A percentile compares a stretch with the other conserved stretches of the same genome.
These are phyloP conservation scores for Probaryconus sp. DNA, from an alignment of 1,140 invertebrate species.

Conservation along the genomic window DNA sequence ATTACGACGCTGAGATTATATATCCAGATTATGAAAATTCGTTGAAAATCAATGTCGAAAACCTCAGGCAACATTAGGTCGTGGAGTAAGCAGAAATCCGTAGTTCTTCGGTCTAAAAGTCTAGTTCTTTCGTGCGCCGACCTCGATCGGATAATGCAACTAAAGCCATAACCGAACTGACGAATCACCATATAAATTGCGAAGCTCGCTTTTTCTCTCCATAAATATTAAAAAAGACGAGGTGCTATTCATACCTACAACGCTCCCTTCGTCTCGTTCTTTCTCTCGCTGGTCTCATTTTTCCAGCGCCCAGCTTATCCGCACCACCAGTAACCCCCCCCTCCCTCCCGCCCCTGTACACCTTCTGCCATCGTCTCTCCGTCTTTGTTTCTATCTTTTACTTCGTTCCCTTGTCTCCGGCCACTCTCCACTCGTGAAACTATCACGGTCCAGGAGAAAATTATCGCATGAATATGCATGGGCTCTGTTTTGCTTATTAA, in stretches of 20 bases:
- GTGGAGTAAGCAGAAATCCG: neutral
- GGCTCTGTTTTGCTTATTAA: constrained; percentile 68
- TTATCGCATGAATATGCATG: constrained; percentile 69
- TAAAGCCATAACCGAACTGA: constrained; percentile 56
- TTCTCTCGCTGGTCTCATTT: constrained; percentile 56
- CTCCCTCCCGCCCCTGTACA: neutral
- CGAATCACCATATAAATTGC: constrained; percentile 65
- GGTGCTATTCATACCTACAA: constrained; percentile 58
- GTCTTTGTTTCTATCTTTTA: constrained; percentile 40
- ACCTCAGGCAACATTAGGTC: too few species aligned
- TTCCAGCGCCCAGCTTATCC: constrained; percentile 49
- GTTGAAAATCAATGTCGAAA: too few species aligned
- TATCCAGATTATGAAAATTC: too few species aligned
- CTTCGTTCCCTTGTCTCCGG: constrained; percentile 41
- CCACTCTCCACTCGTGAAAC: constrained; percentile 51
- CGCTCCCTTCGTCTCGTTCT: constrained; percentile 42
- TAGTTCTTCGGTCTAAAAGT: constrained; percentile 24
- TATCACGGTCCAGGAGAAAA: constrained; percentile 62
- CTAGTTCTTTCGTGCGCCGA: constrained; percentile 19
- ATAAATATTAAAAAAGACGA: constrained; percentile 66
- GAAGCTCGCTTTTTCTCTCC: constrained; percentile 45
- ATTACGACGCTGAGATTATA: too few species aligned
- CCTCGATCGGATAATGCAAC: constrained; percentile 50
- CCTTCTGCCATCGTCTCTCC: constrained; percentile 7
- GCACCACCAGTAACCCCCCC: neutral